Percentiles rank a stretch among this genome's conserved stretches.
These are phyloP conservation scores for Parnassius mnemosyne DNA, from an alignment of 2,888 invertebrate species.

Conservation along the genomic window DNA sequence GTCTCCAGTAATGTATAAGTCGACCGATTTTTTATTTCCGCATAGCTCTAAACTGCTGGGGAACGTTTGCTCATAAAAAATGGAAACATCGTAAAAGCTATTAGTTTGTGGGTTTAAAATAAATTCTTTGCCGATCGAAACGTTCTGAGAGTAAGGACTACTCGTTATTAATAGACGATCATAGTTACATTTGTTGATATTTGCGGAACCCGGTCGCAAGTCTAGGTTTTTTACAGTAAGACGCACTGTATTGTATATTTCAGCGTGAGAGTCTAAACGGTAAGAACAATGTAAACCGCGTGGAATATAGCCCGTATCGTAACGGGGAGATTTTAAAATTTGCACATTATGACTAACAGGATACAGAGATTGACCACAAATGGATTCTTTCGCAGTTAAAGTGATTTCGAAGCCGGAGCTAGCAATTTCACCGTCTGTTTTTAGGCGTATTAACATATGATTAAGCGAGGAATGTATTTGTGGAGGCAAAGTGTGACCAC, in stretches of 20 bases:
- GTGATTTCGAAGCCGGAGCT: conserved; percentile 84
- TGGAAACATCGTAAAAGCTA: conserved; percentile 42
- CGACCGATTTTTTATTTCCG: conserved; percentile 48
- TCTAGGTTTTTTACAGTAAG: conserved; percentile 52
- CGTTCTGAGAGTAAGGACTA: conserved; percentile 38
- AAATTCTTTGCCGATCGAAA: conserved; percentile 53
- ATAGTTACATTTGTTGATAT: conserved; percentile 47
- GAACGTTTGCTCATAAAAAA: conserved; percentile 43
- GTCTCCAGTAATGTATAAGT: conserved; percentile 52
- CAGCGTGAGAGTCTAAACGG: conserved; percentile 39
- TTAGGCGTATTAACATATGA: conserved; percentile 83
- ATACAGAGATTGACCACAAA: conserved; percentile 53
- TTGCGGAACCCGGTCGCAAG: conserved; percentile 42
- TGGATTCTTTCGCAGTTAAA: conserved; percentile 68
- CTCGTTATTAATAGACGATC: conserved; percentile 59
- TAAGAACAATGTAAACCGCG: conserved; percentile 62
- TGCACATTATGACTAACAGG: conserved; percentile 38
- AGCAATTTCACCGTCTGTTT: conserved; percentile 80
- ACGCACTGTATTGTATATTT: conserved; percentile 38
- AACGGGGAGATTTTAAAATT: conserved; percentile 57
- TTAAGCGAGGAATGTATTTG: conserved; percentile 81
- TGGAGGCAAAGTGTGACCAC: conserved; percentile 82
- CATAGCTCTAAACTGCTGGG: conserved; percentile 41
- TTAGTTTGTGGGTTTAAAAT: conserved; percentile 41
- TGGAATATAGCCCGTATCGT: conserved; percentile 48